Conservation (phyloP, 2,113 vertebrate genomes). For the rabbit (Oryctolagus cuniculus) region mOryCun1.1 NC_091436.1:168085501-168086000, state of each 20-base stretch:
- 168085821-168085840: background rate
- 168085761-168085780: background rate
- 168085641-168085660: background rate
- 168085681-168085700: background rate
- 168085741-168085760: background rate
- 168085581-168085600: background rate
- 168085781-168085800: fast-evolving
- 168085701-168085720: background rate
- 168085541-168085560: background rate
- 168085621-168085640: background rate
- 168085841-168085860: constrained; percentile 38
- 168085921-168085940: constrained; percentile 64
- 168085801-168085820: background rate
- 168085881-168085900: constrained; percentile 60
- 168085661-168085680: background rate
- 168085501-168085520: background rate
- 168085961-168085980: constrained; percentile 63
- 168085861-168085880: constrained; percentile 59
- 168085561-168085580: background rate
- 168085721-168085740: background rate
- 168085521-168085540: background rate
- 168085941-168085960: constrained; percentile 62
- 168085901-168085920: constrained; percentile 69
- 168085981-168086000: constrained; percentile 70
- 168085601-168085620: background rate